phyloP scores from a whole-genome alignment of 2,113 vertebrate species.

The Oryzias celebensis region DNA sequence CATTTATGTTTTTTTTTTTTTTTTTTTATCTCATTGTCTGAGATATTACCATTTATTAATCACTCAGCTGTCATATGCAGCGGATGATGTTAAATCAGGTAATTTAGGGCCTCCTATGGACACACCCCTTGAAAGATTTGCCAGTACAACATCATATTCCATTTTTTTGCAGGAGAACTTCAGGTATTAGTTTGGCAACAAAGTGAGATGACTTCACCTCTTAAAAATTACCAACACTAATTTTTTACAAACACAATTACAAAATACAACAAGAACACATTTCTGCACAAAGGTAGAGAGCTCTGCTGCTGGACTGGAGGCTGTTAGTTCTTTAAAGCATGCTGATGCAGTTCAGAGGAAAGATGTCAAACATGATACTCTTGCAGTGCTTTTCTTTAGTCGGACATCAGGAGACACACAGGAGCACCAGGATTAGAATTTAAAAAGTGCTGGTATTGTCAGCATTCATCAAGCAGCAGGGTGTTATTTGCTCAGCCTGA shows the following conservation, averaged over 20 bases:
- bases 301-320: background rate
- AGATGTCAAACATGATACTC: slow-evolving; percentile 13
- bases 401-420: no score
- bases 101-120: background rate
- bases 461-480: slow-evolving; percentile 81
- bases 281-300: no score
- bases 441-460: no score
- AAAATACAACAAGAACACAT: no score
- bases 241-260: no score
- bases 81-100: background rate
- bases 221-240: no score
- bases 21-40: no score
- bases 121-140: slow-evolving; percentile 16
- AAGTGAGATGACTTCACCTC: no score
- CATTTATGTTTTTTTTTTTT: no score
- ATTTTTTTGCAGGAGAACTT: background rate
- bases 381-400: no score
- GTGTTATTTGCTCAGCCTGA: slow-evolving; percentile 75
- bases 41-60: background rate
- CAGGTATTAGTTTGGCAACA: slow-evolving; percentile 13
- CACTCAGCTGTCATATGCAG: background rate
- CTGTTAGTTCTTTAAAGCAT: background rate
- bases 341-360: slow-evolving; percentile 1
- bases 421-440: no score
- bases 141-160: slow-evolving; percentile 1